phyloP scores from a whole-genome alignment of 2,797 vertebrate species.

The Cetoscarus ocellatus region DNA sequence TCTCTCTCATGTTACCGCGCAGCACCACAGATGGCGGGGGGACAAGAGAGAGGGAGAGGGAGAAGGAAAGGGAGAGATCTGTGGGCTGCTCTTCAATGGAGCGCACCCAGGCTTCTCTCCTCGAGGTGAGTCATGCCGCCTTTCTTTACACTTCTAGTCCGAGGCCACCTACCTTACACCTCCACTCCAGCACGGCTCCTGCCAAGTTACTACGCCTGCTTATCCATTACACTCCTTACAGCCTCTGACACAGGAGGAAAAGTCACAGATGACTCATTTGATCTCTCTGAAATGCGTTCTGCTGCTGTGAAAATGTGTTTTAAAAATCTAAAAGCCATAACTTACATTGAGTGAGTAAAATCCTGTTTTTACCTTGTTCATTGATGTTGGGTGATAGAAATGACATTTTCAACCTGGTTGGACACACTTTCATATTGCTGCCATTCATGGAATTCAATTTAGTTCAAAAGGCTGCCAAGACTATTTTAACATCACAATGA shows the following conservation, averaged over 20 bases:
- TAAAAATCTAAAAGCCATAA: conserved; percentile 15
- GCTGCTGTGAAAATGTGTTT: conserved; percentile 30
- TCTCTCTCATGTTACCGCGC: conserved; percentile 30
- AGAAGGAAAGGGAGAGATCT: conserved; percentile 30
- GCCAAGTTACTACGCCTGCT: conserved; percentile 60
- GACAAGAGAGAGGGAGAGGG: conserved; percentile 22
- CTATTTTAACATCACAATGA: no score
- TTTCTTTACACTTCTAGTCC: conserved; percentile 71
- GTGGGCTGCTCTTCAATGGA: conserved; percentile 70
- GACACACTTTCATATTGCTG: no score
- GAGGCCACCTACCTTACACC: conserved; percentile 77
- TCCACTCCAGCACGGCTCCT: conserved; percentile 57
- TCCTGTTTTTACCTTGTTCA: no score
- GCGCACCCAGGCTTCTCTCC: conserved; percentile 51
- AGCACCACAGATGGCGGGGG: conserved; percentile 54
- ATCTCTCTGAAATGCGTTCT: conserved; percentile 38
- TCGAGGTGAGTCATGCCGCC: conserved; percentile 70
- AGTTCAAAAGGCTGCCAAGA: no score
- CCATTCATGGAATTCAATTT: no score
- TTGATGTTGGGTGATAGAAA: background rate
- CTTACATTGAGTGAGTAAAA: background rate
- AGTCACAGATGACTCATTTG: conserved; percentile 55
- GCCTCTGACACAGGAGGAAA: conserved; percentile 46
- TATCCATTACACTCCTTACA: conserved; percentile 58
- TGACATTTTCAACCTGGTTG: background rate